Evolutionary conservation across 2,888 invertebrate genomes (phyloP), one percentile per base, ranked within the genome.

Genomic region (Pseudeuparius sepicola): DNA sequence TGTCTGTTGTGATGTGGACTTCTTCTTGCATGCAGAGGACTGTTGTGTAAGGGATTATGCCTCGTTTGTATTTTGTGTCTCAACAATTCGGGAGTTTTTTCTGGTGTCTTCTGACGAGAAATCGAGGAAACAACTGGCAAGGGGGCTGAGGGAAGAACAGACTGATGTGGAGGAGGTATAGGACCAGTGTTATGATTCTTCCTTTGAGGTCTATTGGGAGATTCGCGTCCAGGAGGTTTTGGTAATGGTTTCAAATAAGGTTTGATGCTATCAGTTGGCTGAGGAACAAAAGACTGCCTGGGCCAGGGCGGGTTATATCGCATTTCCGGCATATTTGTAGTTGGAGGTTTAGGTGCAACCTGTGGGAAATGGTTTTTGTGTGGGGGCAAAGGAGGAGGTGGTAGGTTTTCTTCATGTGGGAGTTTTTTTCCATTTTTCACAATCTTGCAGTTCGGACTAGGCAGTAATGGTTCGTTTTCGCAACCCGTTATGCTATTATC

Each of bases 301-400:
- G 77, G 75, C 75, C 75, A 76, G 1, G 75, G 77, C 1, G 76
- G 73, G 3, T 73, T 73, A 34, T 67, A 67, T 45, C 59, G 59
- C 51, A 55, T 53, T 37, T 59, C 59, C 26, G 51, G 56, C 12
- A 45, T 41, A n/a, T 20, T 20, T 6, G 6, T 20, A n/a, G 7
- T 7, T n/a, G n/a, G n/a, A n/a, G n/a, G n/a, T n/a, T n/a, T n/a
- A n/a, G n/a, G n/a, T n/a, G n/a, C n/a, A n/a, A n/a, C n/a, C n/a
- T n/a, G n/a, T 45, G 45, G 55, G 29, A 53, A 55, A 31, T 52
- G 50, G 37, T 51, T 60, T 50, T 66, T 65, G 47, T 66, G 66
- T 24, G 74, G 75, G 2, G 76, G 75, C 9, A 75, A 65, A 0
- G 76, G 75, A 4, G 75, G 74, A 0, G 74, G 72, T 1, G 71